Evolutionary conservation across 2,888 invertebrate genomes (phyloP), one percentile per base, ranked within the genome.

Genomic region (Rotaria magnacalcarata): DNA sequence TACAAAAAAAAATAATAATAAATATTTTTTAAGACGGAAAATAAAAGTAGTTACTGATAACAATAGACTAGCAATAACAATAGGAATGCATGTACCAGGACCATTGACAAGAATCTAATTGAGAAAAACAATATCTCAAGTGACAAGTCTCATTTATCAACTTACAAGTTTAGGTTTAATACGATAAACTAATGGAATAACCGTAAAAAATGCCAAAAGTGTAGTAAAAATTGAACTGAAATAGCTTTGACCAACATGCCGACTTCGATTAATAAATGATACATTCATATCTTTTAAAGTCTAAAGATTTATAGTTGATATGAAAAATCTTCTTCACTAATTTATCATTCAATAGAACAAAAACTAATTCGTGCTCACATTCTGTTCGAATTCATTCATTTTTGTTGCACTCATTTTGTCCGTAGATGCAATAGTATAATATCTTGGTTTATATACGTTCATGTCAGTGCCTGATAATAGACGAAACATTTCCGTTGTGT

Each of bases 11-110:
- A 43, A 14, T 14, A 3, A 67, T 34, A 16, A 27, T 19, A 7
- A 8, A 41, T 43, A 8, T 50, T 14, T 47, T 41, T 11, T 24
- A 43, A 75, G 34, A 4, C 16, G 19, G 34, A 16, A 11, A 52
- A 14, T 3, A 52, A 52, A 14, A 4, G 16, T 47, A 41, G 2
- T 21, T 80, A 56, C 47, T 86, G 84, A 85, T 54, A 74, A 87
- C 84, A 89, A 87, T 84, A 89, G 89, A 88, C 94, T 92, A 0
- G 94, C 94, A 86, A 94, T 93, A 86, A 94, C 88, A 92, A 97
- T 92, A 7, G 98, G 98, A 87, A 99, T 93, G 91, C 98, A 97
- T 11, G 96, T 97, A 14, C 97, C 97, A 80, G 98, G 98, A 0
- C 99, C 98, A 92, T 98, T 97, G 91, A 95, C 96, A 84, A 96